phyloP scores from a whole-genome alignment of 2,113 vertebrate genomes.

The Sialia sialis region DNA sequence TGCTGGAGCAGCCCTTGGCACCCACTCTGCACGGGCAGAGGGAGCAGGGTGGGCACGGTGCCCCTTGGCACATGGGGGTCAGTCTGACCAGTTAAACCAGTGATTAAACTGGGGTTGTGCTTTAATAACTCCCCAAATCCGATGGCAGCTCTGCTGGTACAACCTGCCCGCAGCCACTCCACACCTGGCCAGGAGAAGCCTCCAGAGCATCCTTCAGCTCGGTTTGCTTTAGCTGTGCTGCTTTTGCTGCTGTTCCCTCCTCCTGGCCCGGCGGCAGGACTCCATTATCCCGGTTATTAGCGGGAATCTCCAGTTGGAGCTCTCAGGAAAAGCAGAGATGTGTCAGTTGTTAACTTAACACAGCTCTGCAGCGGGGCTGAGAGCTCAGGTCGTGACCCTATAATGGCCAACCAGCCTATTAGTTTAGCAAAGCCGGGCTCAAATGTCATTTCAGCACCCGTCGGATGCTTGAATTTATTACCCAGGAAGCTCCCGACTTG shows the following conservation, averaged over 20 bases:
- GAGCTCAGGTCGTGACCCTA: conserved; percentile 61
- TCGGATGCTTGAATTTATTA: conserved; percentile 60
- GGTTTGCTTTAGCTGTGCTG: no score
- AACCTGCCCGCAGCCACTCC: not conserved
- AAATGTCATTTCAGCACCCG: not conserved
- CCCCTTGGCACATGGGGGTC: fast-evolving
- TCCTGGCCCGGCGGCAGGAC: fast-evolving
- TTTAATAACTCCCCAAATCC: not conserved
- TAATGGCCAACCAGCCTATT: conserved; percentile 71
- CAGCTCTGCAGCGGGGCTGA: conserved; percentile 44
- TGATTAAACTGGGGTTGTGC: fast-evolving
- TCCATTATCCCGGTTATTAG: conserved; percentile 33
- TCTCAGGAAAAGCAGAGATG: not conserved
- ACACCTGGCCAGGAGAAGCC: not conserved
- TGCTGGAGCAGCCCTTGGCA: not conserved
- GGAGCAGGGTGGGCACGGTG: not conserved
- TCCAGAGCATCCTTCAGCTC: not conserved
- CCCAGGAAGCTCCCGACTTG: conserved; percentile 55
- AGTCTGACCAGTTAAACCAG: not conserved
- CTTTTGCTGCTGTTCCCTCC: fast-evolving
- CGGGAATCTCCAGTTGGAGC: not conserved
- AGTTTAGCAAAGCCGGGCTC: conserved; percentile 60
- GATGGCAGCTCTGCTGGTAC: not conserved
- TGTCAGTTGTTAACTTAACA: conserved; percentile 55
- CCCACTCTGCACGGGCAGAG: not conserved